phyloP scores from a whole-genome alignment of 2,797 vertebrate genomes.

The Poecile montanus region DNA sequence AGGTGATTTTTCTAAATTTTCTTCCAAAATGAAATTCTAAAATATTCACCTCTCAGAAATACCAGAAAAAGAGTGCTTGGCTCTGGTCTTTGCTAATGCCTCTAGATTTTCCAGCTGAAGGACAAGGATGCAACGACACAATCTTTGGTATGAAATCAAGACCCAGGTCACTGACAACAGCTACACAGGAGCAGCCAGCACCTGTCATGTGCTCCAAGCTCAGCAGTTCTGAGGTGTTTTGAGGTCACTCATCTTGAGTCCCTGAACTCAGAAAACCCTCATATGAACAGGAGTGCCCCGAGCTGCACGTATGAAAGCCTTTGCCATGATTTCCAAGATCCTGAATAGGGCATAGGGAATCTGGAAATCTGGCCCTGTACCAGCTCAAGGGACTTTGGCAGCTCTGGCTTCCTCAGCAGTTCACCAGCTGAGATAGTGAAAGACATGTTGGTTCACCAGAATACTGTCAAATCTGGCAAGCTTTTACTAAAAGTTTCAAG shows the following conservation, averaged over 20 bases:
- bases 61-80: background rate
- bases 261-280: background rate
- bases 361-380: background rate
- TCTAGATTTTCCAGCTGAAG: background rate
- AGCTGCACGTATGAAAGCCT: background rate
- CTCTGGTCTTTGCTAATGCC: background rate
- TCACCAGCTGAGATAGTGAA: background rate
- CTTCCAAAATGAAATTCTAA: background rate
- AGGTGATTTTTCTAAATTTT: background rate
- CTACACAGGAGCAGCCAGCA: background rate
- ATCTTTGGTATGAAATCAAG: background rate
- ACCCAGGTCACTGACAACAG: background rate
- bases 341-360: background rate
- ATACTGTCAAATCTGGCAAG: background rate
- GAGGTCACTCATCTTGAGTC: background rate
- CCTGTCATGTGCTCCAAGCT: background rate
- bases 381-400: background rate
- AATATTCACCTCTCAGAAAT: background rate
- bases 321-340: background rate
- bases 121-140: background rate
- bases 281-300: background rate
- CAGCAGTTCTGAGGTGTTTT: background rate
- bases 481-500: background rate
- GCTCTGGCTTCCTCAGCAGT: background rate
- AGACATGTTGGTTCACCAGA: background rate